Evolutionary conservation across 1,140 invertebrate genomes (phyloP), one percentile per base, ranked within the genome.

Genomic region (Helicoverpa armigera): DNA sequence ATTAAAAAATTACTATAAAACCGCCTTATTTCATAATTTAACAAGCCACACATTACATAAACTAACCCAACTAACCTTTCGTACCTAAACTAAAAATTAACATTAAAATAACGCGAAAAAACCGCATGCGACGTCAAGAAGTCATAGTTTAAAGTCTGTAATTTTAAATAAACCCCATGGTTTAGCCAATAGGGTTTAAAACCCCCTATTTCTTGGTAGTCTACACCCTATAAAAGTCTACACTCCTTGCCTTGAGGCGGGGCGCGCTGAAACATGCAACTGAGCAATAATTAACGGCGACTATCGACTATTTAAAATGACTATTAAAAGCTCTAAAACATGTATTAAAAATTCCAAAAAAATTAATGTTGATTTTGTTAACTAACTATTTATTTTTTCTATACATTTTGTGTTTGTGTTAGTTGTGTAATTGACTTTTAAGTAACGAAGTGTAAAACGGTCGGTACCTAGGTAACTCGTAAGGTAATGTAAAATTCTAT

Each of bases 241-340:
- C 11, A 70, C 51, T 48, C 18, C 43, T 29, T 14, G 9, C 7
- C 7, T 3, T 9, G n/a, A 65, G 50, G 67, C 50, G 67, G 67
- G 67, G 67, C 50, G 67, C 18, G 50, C 9, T 70, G 67, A 70
- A 53, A 70, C 67, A 70, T 70, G 67, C 67, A 53, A 70, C 48
- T 11, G 48, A 0, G 50, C 50, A 29, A 70, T 53, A 53, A 70
- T 70, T 29, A 70, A 70, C 67, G 14, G 48, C n/a, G 16, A 51
- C 23, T 53, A 70, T 70, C 50, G 50, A 67, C 63, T 48, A 67
- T 50, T 67, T 50, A 10, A 61, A 31, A 61, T 16, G 2, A 50
- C 12, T 35, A 29, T 31, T 63, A n/a, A 4, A 16, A 63, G 23
- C 29, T 13, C 31, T 56, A 56, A 56, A n/a, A 35, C 5, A 11